Percentiles rank a stretch among this genome's conserved stretches.
Evolutionary conservation across 2,888 invertebrate species (phyloP).

Genomic region (Trypoxylon attenuatum): DNA sequence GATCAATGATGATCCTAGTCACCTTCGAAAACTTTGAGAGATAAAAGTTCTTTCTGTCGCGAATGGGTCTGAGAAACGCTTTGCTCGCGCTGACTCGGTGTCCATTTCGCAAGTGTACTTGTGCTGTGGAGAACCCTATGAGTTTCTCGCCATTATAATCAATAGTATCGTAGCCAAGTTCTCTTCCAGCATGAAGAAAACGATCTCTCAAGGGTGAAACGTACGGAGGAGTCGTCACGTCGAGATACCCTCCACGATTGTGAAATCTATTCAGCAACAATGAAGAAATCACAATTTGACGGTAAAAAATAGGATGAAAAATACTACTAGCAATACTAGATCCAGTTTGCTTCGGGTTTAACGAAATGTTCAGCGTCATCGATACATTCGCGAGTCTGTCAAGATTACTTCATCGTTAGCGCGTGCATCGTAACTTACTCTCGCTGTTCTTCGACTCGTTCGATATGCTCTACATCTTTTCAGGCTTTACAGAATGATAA

Average conservation of each 20-base stretch:
- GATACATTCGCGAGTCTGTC: too few species aligned
- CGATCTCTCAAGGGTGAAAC: conserved; percentile 79
- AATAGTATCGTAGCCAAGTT: conserved; percentile 81
- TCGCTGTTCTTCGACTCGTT: too few species aligned
- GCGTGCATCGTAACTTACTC: too few species aligned
- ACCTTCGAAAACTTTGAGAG: conserved; percentile 83
- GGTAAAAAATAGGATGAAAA: too few species aligned
- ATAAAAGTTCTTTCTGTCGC: conserved; percentile 81
- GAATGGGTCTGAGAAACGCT: conserved; percentile 84
- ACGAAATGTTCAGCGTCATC: too few species aligned
- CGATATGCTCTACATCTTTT: too few species aligned
- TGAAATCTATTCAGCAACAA: conserved; percentile 77
- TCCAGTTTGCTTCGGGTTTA: too few species aligned
- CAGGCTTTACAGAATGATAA: too few species aligned
- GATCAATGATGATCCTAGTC: conserved; percentile 81
- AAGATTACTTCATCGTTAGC: too few species aligned
- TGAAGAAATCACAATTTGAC: too few species aligned
- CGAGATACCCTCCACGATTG: conserved; percentile 81
- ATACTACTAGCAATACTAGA: too few species aligned
- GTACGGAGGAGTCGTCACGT: conserved; percentile 81
- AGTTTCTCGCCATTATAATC: conserved; percentile 83
- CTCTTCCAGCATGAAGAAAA: conserved; percentile 81
- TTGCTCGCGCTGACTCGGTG: conserved; percentile 87
- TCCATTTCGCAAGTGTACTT: conserved; percentile 83
- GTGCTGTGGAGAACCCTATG: conserved; percentile 82